Evolutionary conservation across 2,113 vertebrate genomes (phyloP).

Genomic region (Eublepharis macularius): DNA sequence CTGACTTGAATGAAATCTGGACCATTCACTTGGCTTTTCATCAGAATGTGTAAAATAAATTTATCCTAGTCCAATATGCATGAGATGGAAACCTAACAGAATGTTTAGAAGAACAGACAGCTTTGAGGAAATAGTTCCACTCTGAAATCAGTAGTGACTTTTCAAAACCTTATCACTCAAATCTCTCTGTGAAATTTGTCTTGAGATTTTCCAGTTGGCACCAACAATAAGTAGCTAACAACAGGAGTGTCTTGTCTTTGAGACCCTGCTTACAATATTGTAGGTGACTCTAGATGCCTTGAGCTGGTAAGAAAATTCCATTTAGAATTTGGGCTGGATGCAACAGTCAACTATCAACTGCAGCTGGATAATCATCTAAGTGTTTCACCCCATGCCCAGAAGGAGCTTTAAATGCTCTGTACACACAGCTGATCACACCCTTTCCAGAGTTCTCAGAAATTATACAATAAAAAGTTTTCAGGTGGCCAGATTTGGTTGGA

Average conservation of each 20-base stretch:
- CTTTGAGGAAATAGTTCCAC: not conserved
- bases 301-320: not conserved
- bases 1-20: not conserved
- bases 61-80: slow-evolving; percentile 3
- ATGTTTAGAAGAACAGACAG: not conserved
- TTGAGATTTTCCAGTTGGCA: not conserved
- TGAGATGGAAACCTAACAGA: not conserved
- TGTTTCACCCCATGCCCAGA: not conserved
- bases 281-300: not conserved
- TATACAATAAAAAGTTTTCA: not conserved
- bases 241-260: not conserved
- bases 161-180: not conserved
- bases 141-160: not conserved
- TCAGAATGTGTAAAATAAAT: slow-evolving; percentile 50
- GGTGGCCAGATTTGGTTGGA: too few relatives aligned
- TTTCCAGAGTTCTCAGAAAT: not conserved
- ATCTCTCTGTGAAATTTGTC: not conserved
- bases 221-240: not conserved
- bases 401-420: not conserved
- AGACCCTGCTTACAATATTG: not conserved
- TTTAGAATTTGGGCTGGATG: not conserved
- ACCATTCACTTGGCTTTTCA: slow-evolving; percentile 18
- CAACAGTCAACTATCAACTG: not conserved
- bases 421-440: not conserved
- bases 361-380: not conserved